Evolutionary conservation across 2,797 vertebrate species (phyloP), one percentile per base, ranked within the genome.

Genomic region (Aulostomus chinensis): DNA sequence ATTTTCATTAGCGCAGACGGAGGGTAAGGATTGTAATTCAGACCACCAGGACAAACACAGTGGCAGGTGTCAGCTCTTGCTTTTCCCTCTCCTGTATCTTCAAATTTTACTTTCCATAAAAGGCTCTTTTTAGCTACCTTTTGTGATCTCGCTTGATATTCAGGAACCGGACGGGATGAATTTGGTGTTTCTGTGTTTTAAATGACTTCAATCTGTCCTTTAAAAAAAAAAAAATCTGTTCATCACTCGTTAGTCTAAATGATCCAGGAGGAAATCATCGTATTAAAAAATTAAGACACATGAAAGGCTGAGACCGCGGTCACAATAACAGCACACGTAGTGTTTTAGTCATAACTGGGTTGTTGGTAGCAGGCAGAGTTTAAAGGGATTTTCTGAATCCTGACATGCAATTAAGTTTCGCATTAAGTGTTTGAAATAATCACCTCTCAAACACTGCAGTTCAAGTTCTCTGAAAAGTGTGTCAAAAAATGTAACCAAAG

Each of bases 321-420:
- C 0, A 26, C 47, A 56, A 51, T 56, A 52, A 22, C 29, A 29
- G 38, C 48, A 9, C 33, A 32, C 56, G 8, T 14, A 32, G 12
- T 14, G 14, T 31, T n/a, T 31, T 3, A 12, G 39, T 55, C 42
- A 55, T 25, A 64, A 39, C 13, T 0, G 11, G 36, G n/a, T 38
- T 55, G 40, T 42, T 9, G 29, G 28, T 55, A 29, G 33, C 47
- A 33, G 42, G 5, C 28, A 67, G 40, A 64, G 46, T 61, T 58
- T 33, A 2, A 50, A 60, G 50, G 7, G 9, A 65, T 32, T 41
- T 47, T 41, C 29, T 65, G 48, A 69, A 63, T 73, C 34, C 49
- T 76, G 63, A 73, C 61, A 48, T 55, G 56, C 46, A 74, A 72
- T 59, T 78, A 75, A 36, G 47, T 58, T 72, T 51, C 15, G 43